Evolutionary conservation across 2,888 invertebrate species (phyloP).

Genomic region (Yponomeuta malinellus): DNA sequence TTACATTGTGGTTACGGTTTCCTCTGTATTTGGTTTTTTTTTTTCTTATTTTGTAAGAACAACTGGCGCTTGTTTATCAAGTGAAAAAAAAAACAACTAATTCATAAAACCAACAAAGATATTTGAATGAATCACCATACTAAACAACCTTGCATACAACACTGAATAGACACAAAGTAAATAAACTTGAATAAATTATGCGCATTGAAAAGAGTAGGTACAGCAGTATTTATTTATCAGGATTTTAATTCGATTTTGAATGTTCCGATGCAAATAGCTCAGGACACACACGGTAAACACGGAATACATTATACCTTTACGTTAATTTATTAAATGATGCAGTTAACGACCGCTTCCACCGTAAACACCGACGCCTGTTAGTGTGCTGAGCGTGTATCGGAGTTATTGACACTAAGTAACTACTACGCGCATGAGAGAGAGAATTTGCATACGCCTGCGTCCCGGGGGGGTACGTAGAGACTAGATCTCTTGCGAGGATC

Average conservation of each 20-base stretch:
- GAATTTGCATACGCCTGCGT: too few species aligned
- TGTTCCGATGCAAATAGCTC: background rate
- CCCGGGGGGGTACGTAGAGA: too few species aligned
- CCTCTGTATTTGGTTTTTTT: too few species aligned
- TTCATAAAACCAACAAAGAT: background rate
- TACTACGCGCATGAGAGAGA: too few species aligned
- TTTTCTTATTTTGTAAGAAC: background rate
- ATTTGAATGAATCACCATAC: background rate
- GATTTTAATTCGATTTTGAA: background rate
- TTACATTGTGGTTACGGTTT: too few species aligned
- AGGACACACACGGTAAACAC: background rate
- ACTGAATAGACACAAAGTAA: background rate
- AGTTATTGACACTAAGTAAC: too few species aligned
- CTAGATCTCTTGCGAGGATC: too few species aligned
- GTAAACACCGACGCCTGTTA: background rate
- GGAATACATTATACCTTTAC: background rate
- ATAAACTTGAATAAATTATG: background rate
- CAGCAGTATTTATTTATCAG: background rate
- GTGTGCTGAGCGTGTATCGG: too few species aligned
- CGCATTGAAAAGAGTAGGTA: background rate
- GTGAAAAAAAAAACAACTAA: background rate
- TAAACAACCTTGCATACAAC: background rate
- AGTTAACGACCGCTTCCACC: background rate
- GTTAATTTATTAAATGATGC: background rate
- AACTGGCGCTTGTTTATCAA: too few species aligned